Evolutionary conservation across 2,888 invertebrate genomes (phyloP).

Genomic region (Metellina segmentata): DNA sequence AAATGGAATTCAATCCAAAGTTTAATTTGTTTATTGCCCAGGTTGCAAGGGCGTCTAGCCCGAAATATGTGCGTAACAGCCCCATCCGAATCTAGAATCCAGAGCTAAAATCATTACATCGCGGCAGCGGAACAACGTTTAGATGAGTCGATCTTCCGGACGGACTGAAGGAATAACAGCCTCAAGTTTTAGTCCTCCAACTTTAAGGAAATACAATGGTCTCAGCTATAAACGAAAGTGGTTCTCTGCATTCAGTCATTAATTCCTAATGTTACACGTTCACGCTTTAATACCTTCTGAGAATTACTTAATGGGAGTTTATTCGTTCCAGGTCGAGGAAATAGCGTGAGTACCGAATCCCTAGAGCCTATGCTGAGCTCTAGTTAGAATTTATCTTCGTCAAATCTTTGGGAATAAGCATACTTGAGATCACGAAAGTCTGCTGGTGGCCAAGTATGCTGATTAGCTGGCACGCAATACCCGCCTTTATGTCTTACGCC

Average conservation of each 20-base stretch:
- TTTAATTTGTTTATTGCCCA: conserved; percentile 35
- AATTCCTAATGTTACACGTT: conserved; percentile 73
- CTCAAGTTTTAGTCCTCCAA: not conserved
- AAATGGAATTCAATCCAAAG: conserved; percentile 34
- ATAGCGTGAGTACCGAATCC: conserved; percentile 67
- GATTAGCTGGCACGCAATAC: conserved; percentile 68
- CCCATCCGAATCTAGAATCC: not conserved
- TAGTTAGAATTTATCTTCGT: conserved; percentile 73
- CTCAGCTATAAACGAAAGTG: conserved; percentile 52
- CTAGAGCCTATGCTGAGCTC: conserved; percentile 42
- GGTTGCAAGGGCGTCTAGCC: not conserved
- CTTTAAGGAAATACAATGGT: conserved; percentile 57
- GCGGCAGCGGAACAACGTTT: not conserved
- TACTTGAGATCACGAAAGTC: conserved; percentile 66
- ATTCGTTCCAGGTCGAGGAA: conserved; percentile 60
- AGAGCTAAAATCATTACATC: conserved; percentile 12
- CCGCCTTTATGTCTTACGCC: conserved; percentile 41
- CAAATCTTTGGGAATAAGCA: conserved; percentile 65
- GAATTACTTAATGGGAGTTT: conserved; percentile 68
- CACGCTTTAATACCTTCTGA: conserved; percentile 71
- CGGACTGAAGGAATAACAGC: conserved; percentile 20
- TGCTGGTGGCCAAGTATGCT: conserved; percentile 60
- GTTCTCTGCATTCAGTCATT: conserved; percentile 57
- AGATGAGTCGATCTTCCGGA: conserved; percentile 5
- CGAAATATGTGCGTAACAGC: not conserved